Evolutionary conservation across 2,888 invertebrate genomes (phyloP), one percentile per base, ranked within the genome.

Genomic region (Himalopsyche tibetana): DNA sequence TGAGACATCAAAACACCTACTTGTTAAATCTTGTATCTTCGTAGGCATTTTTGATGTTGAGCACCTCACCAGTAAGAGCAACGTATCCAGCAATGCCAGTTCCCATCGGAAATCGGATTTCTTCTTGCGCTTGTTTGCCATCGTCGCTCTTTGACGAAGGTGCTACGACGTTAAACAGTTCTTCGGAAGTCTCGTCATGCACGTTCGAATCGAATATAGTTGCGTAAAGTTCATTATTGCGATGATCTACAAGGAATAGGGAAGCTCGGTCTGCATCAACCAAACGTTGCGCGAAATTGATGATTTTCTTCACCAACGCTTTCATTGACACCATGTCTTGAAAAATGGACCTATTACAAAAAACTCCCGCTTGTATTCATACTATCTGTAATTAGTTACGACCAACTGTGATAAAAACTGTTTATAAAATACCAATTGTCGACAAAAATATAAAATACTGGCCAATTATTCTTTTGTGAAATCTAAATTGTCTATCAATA

Each of bases 1-100:
- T 15, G 3, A 15, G 8, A 51, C 12, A 3, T 51, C 88, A 80
- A 90, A 63, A 79, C 45, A 89, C 87, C 38, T 84, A 81, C 79
- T 84, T 55, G 93, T 98, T 98, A 92, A 99, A 99, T 89, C 99
- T 94, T 12, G 97, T 96, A 92, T 99, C 99, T 94, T 98, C 95
- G 91, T 99, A 98, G 12, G 98, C 98, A 90, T 99, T 97, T 90
- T 94, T 97, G 90, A 99, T 98, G 92, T 98, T 98, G 91, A 99
- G 96, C 89, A 96, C 95, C 90, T 96, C 95, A 91, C 98, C 98
- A 82, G 96, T 97, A 91, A 97, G 95, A 15, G 99, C 99, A 8
- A 98, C 99, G 87, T 96, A 94, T 0, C 99, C 99, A 0, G 98
- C 98, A 86, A 99, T 98, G 5, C 99, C 99, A 5, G 97, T 96